phyloP scores from a whole-genome alignment of 1,140 invertebrate species.

The Dendrolimus kikuchii region DNA sequence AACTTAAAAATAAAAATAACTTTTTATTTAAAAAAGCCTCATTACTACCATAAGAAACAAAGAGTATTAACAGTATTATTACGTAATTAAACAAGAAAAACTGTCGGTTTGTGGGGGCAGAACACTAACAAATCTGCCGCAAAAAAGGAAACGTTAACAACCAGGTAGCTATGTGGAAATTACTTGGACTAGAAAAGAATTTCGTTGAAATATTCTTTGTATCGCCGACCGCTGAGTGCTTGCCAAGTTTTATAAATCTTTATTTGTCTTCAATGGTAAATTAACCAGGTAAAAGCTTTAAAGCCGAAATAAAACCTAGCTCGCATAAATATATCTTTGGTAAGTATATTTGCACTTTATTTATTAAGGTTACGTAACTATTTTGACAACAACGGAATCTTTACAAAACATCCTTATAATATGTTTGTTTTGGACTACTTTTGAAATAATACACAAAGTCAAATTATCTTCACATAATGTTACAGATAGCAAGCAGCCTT shows the following conservation, averaged over 20 bases:
- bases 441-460: too few relatives aligned
- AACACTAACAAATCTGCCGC: slow-evolving; percentile 44
- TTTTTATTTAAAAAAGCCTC: too few relatives aligned
- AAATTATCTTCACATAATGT: too few relatives aligned
- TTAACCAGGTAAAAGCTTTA: slow-evolving; percentile 23
- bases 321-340: too few relatives aligned
- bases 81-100: slow-evolving; percentile 28
- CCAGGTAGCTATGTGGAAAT: slow-evolving; percentile 51
- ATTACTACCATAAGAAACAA: not conserved
- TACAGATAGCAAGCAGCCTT: too few relatives aligned
- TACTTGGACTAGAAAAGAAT: slow-evolving; percentile 50
- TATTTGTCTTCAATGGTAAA: not conserved
- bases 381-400: too few relatives aligned
- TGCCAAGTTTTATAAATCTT: not conserved
- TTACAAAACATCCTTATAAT: too few relatives aligned
- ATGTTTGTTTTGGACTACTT: too few relatives aligned
- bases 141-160: slow-evolving; percentile 44
- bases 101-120: slow-evolving; percentile 13
- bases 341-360: too few relatives aligned
- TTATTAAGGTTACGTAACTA: too few relatives aligned
- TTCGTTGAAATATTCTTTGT: slow-evolving; percentile 25
- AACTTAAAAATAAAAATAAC: too few relatives aligned
- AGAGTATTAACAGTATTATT: slow-evolving; percentile 23
- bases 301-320: too few relatives aligned
- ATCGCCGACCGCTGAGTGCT: not conserved